These are phyloP conservation scores for Cryptocheilus praepositus DNA, from an alignment of 2,888 invertebrate species.

Conservation along the genomic window DNA sequence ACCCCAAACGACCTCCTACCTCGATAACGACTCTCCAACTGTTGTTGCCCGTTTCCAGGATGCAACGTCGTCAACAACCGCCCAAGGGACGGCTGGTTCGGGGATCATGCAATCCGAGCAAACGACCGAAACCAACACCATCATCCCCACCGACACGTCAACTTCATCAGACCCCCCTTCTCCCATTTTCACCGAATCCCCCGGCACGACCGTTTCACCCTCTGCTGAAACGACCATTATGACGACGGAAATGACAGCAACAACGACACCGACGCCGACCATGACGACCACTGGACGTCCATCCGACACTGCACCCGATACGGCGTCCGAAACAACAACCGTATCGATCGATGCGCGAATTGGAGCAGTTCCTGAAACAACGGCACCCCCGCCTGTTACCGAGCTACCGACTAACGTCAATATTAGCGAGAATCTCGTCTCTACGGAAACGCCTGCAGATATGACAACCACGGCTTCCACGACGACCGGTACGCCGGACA, in stretches of 20 bases:
- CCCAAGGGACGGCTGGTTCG: conserved; percentile 73
- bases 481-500: conserved; percentile 24
- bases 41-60: conserved; percentile 73
- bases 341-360: conserved; percentile 6
- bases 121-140: conserved; percentile 39
- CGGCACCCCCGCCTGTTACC: conserved; percentile 1
- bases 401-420: conserved; percentile 8
- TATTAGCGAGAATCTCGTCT: conserved; percentile 42
- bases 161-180: conserved; percentile 35
- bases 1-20: conserved; percentile 53
- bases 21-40: conserved; percentile 64
- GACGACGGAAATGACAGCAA: conserved; percentile 28
- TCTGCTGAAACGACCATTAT: conserved; percentile 33
- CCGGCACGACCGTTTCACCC: conserved; percentile 31
- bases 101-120: conserved; percentile 58
- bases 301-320: conserved; percentile 32
- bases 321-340: conserved; percentile 34
- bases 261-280: conserved; percentile 35
- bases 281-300: conserved; percentile 23
- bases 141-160: conserved; percentile 35
- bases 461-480: conserved; percentile 22
- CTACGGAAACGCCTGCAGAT: conserved; percentile 42
- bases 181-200: conserved; percentile 29
- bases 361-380: conserved; percentile 18
- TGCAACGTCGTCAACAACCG: conserved; percentile 68